These are phyloP conservation scores for Catocala sponsa DNA, from an alignment of 2,888 invertebrate species.

Conservation along the genomic window DNA sequence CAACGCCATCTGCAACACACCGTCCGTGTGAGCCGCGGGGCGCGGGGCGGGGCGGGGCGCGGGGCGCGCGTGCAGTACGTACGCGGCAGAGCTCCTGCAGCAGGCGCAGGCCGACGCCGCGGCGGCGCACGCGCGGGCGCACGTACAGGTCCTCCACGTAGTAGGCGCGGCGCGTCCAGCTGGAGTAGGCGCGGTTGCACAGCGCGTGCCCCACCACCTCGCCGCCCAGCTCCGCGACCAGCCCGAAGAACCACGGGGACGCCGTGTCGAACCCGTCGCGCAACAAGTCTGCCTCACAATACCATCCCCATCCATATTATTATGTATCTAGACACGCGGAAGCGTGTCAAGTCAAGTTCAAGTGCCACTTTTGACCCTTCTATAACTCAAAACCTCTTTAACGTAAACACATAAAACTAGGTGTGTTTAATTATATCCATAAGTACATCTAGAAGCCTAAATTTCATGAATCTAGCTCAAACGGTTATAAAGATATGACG, in stretches of 20 bases:
- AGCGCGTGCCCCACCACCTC: constrained; percentile 92
- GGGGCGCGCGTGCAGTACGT: background rate
- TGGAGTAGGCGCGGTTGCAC: constrained; percentile 94
- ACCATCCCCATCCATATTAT: background rate
- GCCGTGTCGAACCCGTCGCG: constrained; percentile 90
- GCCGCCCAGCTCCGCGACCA: constrained; percentile 87
- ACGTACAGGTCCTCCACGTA: constrained; percentile 96
- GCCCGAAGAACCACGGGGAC: constrained; percentile 89
- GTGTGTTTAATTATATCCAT: too few species aligned
- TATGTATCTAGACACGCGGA: too few species aligned
- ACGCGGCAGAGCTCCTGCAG: constrained; percentile 78
- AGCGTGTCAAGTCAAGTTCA: too few species aligned
- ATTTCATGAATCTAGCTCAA: too few species aligned
- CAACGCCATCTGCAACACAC: constrained; percentile 66
- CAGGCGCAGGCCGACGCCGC: constrained; percentile 89
- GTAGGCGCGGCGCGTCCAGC: constrained; percentile 94
- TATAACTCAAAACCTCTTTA: too few species aligned
- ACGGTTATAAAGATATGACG: too few species aligned
- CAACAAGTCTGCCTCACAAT: constrained; percentile 84
- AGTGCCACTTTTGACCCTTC: too few species aligned
- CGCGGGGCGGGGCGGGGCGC: background rate
- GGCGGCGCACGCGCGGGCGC: constrained; percentile 88
- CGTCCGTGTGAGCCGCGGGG: background rate
- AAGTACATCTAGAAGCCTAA: too few species aligned
- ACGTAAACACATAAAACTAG: too few species aligned